Percentiles rank a stretch among this genome's conserved stretches.
These are phyloP conservation scores for Eupithecia dodoneata DNA, from an alignment of 2,888 invertebrate species.

Conservation along the genomic window DNA sequence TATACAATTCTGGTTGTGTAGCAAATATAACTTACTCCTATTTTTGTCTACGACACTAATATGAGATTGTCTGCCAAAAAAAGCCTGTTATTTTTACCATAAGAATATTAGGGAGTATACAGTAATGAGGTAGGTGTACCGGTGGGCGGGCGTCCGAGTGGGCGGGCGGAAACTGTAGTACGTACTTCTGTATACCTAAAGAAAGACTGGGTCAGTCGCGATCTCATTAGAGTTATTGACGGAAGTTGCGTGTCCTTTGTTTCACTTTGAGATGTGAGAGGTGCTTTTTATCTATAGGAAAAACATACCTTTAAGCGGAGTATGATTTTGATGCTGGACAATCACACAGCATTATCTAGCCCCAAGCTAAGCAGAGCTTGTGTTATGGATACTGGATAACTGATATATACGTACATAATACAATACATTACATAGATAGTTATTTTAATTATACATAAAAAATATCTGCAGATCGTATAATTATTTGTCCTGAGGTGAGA, in stretches of 20 bases:
- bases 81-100: conserved; percentile 25
- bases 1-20: neutral
- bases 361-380: too few relatives aligned
- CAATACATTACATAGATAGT: too few relatives aligned
- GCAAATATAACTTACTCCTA: neutral
- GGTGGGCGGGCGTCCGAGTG: conserved; percentile 41
- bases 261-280: conserved; percentile 27
- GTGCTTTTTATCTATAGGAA: neutral
- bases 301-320: neutral
- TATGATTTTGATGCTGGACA: neutral
- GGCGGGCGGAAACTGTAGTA: conserved; percentile 44
- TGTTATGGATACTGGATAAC: too few relatives aligned
- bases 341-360: too few relatives aligned
- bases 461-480: too few relatives aligned
- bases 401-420: too few relatives aligned
- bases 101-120: conserved; percentile 37
- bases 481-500: too few relatives aligned
- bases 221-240: conserved; percentile 43
- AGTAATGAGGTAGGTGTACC: conserved; percentile 43
- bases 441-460: too few relatives aligned
- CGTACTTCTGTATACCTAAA: conserved; percentile 42
- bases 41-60: neutral
- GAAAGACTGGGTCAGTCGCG: conserved; percentile 38
- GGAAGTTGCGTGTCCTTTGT: conserved; percentile 36
- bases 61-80: conserved; percentile 6